Evolutionary conservation across 1,140 invertebrate species (phyloP).

Genomic region (Dendroctonus valens): DNA sequence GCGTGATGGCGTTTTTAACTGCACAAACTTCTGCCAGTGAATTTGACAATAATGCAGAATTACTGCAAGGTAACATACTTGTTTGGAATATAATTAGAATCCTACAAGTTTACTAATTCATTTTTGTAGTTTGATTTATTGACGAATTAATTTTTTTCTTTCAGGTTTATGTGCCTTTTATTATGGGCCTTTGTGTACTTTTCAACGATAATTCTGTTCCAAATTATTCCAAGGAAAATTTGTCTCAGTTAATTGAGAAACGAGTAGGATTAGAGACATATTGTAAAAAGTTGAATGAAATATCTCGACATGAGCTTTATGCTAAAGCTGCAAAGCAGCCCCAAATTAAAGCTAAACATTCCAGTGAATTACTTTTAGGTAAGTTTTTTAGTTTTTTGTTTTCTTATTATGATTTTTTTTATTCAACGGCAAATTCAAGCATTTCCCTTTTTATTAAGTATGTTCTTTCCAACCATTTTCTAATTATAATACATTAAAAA

Average conservation of each 20-base stretch:
- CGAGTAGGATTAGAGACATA: constrained; percentile 90
- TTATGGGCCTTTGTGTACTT: constrained; percentile 89
- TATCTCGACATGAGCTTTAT: constrained; percentile 88
- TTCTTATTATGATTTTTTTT: neutral
- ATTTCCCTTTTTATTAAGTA: too few species aligned
- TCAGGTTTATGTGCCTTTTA: constrained; percentile 88
- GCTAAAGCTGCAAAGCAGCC: constrained; percentile 90
- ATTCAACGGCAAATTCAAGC: too few species aligned
- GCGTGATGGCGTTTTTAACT: constrained; percentile 82
- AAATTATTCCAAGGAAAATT: constrained; percentile 75
- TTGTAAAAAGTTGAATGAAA: constrained; percentile 80
- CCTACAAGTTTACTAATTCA: constrained; percentile 11
- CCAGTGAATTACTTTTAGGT: constrained; percentile 69
- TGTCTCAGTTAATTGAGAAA: constrained; percentile 85
- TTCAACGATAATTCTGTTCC: constrained; percentile 88
- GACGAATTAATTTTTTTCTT: constrained; percentile 28
- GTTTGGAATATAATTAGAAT: too few species aligned
- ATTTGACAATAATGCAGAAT: constrained; percentile 83
- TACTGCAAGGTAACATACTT: constrained; percentile 63
- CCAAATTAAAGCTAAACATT: constrained; percentile 73
- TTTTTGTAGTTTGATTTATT: constrained; percentile 2
- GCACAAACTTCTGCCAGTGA: constrained; percentile 74
- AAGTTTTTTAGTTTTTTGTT: neutral
- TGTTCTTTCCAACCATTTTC: too few species aligned
- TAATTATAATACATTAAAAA: too few species aligned